A percentile compares a stretch with the other conserved stretches of the same genome.
phyloP scores from a whole-genome alignment of 2,888 invertebrate genomes.

The Cyclophora albipunctata region DNA sequence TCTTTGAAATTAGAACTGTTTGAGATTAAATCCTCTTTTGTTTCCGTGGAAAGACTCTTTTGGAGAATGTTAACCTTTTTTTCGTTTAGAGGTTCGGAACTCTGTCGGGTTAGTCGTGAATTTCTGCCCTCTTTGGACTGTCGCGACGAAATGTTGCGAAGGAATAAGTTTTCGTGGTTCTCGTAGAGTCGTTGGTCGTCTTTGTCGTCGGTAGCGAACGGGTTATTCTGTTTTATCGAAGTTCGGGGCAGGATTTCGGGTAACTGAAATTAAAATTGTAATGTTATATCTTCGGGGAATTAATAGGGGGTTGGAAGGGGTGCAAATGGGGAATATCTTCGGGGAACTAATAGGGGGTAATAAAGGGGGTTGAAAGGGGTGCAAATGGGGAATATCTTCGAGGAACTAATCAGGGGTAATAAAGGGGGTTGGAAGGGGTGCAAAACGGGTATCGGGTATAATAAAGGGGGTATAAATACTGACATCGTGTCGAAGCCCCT shows the following conservation, averaged over 20 bases:
- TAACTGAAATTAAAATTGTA: slow-evolving; percentile 30
- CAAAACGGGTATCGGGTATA: too few species aligned
- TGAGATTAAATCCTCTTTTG: slow-evolving; percentile 9
- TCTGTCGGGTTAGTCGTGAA: slow-evolving; percentile 52
- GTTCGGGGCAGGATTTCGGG: slow-evolving; percentile 61
- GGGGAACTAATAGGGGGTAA: too few species aligned
- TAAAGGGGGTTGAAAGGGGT: too few species aligned
- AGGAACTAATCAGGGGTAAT: too few species aligned
- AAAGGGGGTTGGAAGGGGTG: too few species aligned
- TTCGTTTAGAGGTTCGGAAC: slow-evolving; percentile 57
- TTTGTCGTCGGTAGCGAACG: slow-evolving; percentile 45
- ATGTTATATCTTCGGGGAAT: too few species aligned
- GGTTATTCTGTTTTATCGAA: slow-evolving; percentile 44
- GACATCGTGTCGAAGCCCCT: too few species aligned
- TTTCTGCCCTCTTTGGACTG: slow-evolving; percentile 59
- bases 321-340: too few species aligned
- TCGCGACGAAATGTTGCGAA: slow-evolving; percentile 56
- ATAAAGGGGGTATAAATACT: too few species aligned
- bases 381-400: too few species aligned
- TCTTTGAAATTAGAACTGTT: neutral
- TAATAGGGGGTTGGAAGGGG: too few species aligned
- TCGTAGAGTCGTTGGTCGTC: slow-evolving; percentile 55
- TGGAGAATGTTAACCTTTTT: slow-evolving; percentile 43
- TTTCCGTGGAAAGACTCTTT: slow-evolving; percentile 62
- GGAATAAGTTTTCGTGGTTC: slow-evolving; percentile 62